These are phyloP conservation scores for Lutjanus erythropterus DNA, from an alignment of 2,113 vertebrate genomes.

Conservation along the genomic window DNA sequence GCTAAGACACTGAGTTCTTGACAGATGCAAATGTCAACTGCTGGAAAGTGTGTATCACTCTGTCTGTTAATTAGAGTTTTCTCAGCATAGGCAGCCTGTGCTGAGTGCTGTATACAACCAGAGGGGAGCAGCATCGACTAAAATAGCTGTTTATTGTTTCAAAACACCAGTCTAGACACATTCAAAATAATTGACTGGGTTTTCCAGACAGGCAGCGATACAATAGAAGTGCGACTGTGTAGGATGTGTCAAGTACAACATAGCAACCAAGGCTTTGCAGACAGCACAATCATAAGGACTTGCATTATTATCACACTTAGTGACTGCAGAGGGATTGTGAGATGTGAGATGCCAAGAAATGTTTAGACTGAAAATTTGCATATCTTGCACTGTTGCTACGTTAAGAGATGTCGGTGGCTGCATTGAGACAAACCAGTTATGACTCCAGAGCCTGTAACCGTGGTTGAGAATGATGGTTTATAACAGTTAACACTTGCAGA, in stretches of 20 bases:
- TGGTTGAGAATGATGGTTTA: neutral
- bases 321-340: neutral
- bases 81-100: constrained; percentile 12
- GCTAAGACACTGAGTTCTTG: neutral
- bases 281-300: neutral
- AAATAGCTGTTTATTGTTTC: constrained; percentile 29
- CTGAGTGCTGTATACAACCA: neutral
- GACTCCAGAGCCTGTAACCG: constrained; percentile 6
- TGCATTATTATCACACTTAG: constrained; percentile 1
- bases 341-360: neutral
- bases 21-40: constrained; percentile 45
- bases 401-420: neutral
- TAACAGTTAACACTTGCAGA: constrained; percentile 9
- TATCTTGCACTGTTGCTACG: neutral
- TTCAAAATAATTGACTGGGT: constrained; percentile 35
- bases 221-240: constrained; percentile 1
- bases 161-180: constrained; percentile 23
- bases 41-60: constrained; percentile 6
- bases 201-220: neutral
- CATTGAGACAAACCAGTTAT: neutral
- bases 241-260: constrained; percentile 12
- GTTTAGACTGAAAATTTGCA: neutral
- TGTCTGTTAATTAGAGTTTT: constrained; percentile 29
- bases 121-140: neutral
- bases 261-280: neutral